These are phyloP conservation scores for Muscidifurax raptorellus DNA, from an alignment of 1,140 invertebrate species.

Conservation along the genomic window DNA sequence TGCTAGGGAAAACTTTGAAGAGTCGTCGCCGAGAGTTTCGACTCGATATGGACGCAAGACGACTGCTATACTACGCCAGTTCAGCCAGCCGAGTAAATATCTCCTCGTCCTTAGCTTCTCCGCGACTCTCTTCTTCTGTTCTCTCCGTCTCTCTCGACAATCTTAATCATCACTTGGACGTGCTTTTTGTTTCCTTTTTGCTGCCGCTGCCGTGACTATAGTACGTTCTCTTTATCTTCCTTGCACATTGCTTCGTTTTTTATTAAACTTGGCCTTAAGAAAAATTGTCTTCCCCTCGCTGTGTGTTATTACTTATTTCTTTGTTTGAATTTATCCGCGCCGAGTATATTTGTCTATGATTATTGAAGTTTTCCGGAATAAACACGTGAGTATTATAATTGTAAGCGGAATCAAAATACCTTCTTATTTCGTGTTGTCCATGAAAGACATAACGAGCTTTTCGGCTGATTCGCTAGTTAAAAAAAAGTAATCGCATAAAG, in stretches of 20 bases:
- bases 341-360: neutral
- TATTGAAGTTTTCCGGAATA: neutral
- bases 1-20: slow-evolving; percentile 33
- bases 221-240: neutral
- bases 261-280: slow-evolving; percentile 7
- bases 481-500: no score
- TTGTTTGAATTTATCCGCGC: slow-evolving; percentile 3
- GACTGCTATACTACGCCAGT: neutral
- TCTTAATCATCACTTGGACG: neutral
- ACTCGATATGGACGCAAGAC: neutral
- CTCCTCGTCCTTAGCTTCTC: slow-evolving; percentile 27
- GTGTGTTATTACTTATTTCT: neutral
- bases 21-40: neutral
- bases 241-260: neutral
- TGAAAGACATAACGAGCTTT: no score
- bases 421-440: no score
- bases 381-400: neutral
- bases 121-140: neutral
- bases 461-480: no score
- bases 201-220: neutral
- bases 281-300: neutral
- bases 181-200: neutral
- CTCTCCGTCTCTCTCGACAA: neutral
- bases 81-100: slow-evolving; percentile 36
- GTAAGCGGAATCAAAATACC: no score